Percentiles rank a stretch among this genome's conserved stretches.
These are phyloP conservation scores for Anolis carolinensis DNA, from an alignment of 2,113 vertebrate genomes.

Conservation along the genomic window DNA sequence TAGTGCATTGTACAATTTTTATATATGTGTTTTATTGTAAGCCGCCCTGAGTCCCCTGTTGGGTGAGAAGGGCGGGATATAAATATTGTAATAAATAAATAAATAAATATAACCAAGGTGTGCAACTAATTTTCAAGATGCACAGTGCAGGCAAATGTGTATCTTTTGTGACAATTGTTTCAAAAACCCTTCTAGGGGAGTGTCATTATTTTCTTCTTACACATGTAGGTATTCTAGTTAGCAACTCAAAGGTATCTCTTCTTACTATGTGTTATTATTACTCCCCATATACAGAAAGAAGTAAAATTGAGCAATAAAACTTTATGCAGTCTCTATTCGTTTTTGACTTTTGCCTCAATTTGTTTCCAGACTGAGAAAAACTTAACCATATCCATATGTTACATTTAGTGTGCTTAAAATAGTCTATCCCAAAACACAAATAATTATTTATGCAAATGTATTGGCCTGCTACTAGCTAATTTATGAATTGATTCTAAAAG, in stretches of 20 bases:
- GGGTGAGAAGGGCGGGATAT: no score
- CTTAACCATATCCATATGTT: not conserved
- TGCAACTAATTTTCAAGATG: slow-evolving; percentile 63
- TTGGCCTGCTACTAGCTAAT: not conserved
- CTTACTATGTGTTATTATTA: slow-evolving; percentile 59
- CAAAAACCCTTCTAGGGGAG: slow-evolving; percentile 59
- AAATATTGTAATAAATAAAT: no score
- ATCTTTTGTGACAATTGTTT: slow-evolving; percentile 50
- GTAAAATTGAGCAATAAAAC: slow-evolving; percentile 41
- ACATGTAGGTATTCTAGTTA: slow-evolving; percentile 19
- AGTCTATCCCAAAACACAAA: not conserved
- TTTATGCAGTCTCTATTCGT: slow-evolving; percentile 22
- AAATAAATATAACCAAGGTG: slow-evolving; percentile 52
- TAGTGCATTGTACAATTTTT: no score
- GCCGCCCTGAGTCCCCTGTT: no score
- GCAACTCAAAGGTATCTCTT: slow-evolving; percentile 60
- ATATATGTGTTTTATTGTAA: no score
- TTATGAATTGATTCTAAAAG: not conserved
- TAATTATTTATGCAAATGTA: not conserved
- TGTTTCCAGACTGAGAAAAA: not conserved
- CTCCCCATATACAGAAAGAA: slow-evolving; percentile 54
- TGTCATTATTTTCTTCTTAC: slow-evolving; percentile 34
- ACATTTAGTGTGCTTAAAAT: not conserved
- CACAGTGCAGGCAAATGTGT: slow-evolving; percentile 43
- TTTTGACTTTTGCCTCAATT: not conserved